Conservation (phyloP, 2,113 vertebrate genomes). For the Eurystomus gularis region DNA sequence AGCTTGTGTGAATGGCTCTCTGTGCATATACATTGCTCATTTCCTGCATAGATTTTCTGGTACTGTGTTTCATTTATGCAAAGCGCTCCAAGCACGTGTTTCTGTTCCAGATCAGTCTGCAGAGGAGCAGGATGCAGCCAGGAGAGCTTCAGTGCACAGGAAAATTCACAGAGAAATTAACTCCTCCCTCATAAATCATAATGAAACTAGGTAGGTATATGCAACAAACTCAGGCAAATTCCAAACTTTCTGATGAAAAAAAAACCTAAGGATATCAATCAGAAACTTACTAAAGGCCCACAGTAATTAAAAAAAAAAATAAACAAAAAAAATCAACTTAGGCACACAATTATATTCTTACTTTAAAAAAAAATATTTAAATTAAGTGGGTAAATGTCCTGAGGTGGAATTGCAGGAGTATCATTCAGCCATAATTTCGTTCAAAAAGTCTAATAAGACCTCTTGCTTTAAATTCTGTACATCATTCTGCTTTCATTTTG, state of each 20-base stretch:
- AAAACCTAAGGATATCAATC: neutral
- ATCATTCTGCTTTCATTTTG: conserved; percentile 6
- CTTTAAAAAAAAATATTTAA: neutral
- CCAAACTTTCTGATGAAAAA: neutral
- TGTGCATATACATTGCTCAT: neutral
- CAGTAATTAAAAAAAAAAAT: neutral
- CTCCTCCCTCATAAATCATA: neutral
- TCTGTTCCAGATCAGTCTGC: neutral
- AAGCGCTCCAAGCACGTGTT: neutral
- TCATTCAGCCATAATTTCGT: neutral
- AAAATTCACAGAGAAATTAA: neutral
- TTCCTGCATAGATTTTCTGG: neutral
- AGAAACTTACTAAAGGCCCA: neutral
- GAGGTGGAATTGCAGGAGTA: neutral
- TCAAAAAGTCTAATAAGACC: neutral
- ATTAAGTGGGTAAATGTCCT: neutral
- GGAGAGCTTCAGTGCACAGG: neutral
- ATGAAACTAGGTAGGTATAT: neutral
- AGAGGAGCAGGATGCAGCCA: neutral
- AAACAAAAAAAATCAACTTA: neutral
- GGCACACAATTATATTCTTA: neutral
- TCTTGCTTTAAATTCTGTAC: neutral
- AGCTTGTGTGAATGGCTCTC: neutral
- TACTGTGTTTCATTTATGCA: neutral
- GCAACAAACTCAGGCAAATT: neutral